phyloP scores from a whole-genome alignment of 2,888 invertebrate species.

The Lottia scabra region DNA sequence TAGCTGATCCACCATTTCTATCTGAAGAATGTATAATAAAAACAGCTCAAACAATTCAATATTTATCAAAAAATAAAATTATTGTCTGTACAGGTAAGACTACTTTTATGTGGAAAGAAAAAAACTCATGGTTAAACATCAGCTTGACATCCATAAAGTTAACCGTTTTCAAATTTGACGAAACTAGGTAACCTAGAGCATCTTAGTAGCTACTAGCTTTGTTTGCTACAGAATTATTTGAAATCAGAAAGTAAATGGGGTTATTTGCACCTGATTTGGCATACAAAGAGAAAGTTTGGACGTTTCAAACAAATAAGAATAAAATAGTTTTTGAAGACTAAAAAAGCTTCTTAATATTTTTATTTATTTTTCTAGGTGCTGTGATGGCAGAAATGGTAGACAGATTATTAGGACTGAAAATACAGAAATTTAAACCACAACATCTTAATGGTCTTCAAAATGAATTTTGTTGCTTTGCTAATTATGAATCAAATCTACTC shows the following conservation, averaged over 20 bases:
- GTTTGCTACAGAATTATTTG: too few species aligned
- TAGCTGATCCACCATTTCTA: constrained; percentile 95
- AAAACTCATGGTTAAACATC: too few species aligned
- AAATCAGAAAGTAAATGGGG: too few species aligned
- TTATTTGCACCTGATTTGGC: too few species aligned
- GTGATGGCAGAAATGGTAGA: constrained; percentile 81
- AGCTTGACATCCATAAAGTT: too few species aligned
- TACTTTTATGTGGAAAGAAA: too few species aligned
- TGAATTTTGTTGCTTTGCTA: constrained; percentile 91
- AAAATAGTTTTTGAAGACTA: too few species aligned
- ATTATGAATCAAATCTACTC: constrained; percentile 75
- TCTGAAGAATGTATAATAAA: constrained; percentile 92
- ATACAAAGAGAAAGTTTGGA: too few species aligned
- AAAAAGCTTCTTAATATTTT: constrained; percentile 13
- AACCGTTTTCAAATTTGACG: too few species aligned
- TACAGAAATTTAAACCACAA: constrained; percentile 80
- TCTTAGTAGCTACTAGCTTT: too few species aligned
- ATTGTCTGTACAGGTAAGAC: constrained; percentile 83
- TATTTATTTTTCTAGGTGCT: constrained; percentile 73
- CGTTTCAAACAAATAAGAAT: too few species aligned
- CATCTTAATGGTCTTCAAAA: constrained; percentile 93
- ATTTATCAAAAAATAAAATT: constrained; percentile 80
- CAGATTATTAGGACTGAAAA: constrained; percentile 75
- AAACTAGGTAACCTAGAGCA: too few species aligned
- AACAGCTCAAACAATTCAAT: constrained; percentile 82